Evolutionary conservation across 2,797 vertebrate species (phyloP).

Genomic region (Enteromius trimaculatus): DNA sequence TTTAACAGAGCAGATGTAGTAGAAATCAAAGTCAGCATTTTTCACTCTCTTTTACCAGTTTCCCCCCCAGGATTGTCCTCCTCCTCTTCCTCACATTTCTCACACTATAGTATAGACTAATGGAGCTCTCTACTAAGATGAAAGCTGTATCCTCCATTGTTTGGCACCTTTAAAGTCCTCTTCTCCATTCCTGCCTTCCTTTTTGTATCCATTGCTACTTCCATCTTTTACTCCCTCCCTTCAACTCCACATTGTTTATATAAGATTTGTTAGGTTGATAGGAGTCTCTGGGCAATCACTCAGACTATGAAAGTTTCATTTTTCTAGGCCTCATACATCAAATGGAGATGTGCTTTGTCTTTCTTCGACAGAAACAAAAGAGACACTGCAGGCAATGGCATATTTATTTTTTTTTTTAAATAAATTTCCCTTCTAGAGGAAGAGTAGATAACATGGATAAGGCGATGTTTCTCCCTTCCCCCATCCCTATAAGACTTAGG

Average conservation of each 20-base stretch:
- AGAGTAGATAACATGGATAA: slow-evolving; percentile 63
- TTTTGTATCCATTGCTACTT: slow-evolving; percentile 1
- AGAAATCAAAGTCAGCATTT: slow-evolving; percentile 63
- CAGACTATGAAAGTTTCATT: slow-evolving; percentile 71
- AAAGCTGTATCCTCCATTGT: slow-evolving; percentile 53
- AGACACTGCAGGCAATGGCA: slow-evolving; percentile 64
- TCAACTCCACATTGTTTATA: slow-evolving; percentile 65
- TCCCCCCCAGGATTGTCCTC: too few relatives aligned
- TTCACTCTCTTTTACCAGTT: slow-evolving; percentile 34
- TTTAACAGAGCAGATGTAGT: slow-evolving; percentile 60
- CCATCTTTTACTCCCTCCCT: slow-evolving; percentile 22
- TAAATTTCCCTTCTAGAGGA: slow-evolving; percentile 64
- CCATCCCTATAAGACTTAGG: slow-evolving; percentile 24
- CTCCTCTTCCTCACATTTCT: slow-evolving; percentile 32
- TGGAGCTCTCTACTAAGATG: slow-evolving; percentile 55
- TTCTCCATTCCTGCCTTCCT: background rate
- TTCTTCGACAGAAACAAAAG: slow-evolving; percentile 66
- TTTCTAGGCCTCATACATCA: slow-evolving; percentile 70
- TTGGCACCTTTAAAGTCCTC: slow-evolving; percentile 12
- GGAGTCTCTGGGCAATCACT: slow-evolving; percentile 68
- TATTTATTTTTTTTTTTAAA: slow-evolving; percentile 70
- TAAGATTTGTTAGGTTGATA: slow-evolving; percentile 72
- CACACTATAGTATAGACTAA: slow-evolving; percentile 50
- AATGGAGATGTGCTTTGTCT: slow-evolving; percentile 67
- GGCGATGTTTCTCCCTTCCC: slow-evolving; percentile 32